Evolutionary conservation across 2,797 vertebrate genomes (phyloP).

Genomic region (Anguilla marmorata): DNA sequence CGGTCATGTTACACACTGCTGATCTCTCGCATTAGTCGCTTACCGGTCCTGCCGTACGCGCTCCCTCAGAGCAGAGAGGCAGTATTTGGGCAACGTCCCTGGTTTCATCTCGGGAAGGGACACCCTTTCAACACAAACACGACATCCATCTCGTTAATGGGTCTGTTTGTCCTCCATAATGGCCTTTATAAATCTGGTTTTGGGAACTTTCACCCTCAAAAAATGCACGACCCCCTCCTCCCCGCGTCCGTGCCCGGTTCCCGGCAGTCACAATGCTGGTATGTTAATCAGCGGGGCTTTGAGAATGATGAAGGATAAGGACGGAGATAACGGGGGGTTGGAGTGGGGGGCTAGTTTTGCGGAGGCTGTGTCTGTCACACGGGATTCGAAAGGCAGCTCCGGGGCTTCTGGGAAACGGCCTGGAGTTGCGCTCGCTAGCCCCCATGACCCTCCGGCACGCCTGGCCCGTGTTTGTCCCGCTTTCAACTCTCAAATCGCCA

Average conservation of each 20-base stretch:
- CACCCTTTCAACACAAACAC: background rate
- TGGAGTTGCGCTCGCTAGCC: background rate
- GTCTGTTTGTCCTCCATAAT: background rate
- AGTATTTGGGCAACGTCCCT: background rate
- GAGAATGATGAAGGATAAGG: background rate
- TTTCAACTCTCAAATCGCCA: conserved; percentile 53
- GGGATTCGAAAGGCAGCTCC: background rate
- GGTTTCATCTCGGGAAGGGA: background rate
- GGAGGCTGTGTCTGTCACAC: background rate
- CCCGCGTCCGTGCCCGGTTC: background rate
- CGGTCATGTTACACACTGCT: background rate
- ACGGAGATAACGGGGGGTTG: background rate
- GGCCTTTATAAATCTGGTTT: background rate
- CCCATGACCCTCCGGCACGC: background rate
- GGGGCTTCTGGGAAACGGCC: background rate
- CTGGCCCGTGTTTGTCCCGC: conserved; percentile 41
- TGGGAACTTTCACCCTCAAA: background rate
- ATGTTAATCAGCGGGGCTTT: conserved; percentile 6
- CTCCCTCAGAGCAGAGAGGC: background rate
- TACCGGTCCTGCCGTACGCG: background rate
- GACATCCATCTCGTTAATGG: background rate
- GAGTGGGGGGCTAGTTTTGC: background rate
- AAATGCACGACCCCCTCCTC: background rate
- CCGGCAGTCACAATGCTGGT: background rate
- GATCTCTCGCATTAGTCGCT: background rate